Evolutionary conservation across 2,113 vertebrate genomes (phyloP).

Genomic region (Erpornis zantholeuca): DNA sequence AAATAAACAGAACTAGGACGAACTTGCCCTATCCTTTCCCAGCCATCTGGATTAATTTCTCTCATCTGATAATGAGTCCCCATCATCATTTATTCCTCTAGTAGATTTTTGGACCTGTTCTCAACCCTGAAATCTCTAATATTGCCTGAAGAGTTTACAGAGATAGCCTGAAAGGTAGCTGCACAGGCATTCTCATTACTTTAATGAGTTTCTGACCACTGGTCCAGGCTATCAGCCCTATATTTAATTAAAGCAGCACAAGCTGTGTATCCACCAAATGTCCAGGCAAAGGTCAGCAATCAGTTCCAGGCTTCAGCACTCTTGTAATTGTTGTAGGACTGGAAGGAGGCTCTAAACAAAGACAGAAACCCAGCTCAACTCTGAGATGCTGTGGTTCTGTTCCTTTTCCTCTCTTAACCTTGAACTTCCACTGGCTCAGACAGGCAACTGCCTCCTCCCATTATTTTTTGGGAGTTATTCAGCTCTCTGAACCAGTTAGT

Average conservation of each 20-base stretch:
- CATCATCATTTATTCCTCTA: constrained; percentile 11
- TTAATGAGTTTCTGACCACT: constrained; percentile 59
- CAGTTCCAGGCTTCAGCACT: not conserved
- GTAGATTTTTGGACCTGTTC: constrained; percentile 15
- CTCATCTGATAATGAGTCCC: constrained; percentile 17
- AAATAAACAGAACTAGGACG: constrained; percentile 3
- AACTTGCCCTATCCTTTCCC: not conserved
- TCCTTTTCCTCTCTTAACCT: not conserved
- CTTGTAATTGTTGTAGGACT: not conserved
- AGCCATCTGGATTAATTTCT: constrained; percentile 49
- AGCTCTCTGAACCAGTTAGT: not conserved
- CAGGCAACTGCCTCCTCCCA: not conserved
- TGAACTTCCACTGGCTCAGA: not conserved
- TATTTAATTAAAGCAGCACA: constrained; percentile 45
- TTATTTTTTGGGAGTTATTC: not conserved
- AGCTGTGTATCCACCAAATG: constrained; percentile 36
- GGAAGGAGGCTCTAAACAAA: not conserved
- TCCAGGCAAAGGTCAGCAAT: constrained; percentile 51
- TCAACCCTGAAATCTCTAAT: constrained; percentile 18
- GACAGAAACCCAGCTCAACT: not conserved
- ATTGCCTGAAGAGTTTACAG: constrained; percentile 39
- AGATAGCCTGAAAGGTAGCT: constrained; percentile 30
- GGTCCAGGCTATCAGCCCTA: constrained; percentile 31
- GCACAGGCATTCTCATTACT: constrained; percentile 50
- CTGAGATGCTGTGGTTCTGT: not conserved